Percentiles rank a stretch among this genome's conserved stretches.
Evolutionary conservation across 2,888 invertebrate species (phyloP).

Genomic region (Acanthoscelides obtectus): DNA sequence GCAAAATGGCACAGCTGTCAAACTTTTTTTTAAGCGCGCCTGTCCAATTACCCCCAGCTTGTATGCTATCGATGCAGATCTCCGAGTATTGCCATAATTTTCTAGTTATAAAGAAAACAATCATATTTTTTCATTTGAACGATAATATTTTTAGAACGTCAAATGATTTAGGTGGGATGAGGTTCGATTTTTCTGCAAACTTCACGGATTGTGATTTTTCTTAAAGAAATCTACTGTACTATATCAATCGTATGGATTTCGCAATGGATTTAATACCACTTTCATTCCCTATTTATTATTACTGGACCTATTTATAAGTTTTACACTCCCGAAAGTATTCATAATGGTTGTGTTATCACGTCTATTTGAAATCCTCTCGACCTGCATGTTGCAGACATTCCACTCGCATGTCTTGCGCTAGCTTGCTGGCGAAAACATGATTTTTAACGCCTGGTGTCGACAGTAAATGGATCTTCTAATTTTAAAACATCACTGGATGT

Average conservation of each 20-base stretch:
- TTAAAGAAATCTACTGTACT: no score
- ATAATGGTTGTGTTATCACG: not conserved
- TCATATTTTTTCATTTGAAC: no score
- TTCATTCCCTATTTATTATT: not conserved
- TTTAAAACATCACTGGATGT: not conserved
- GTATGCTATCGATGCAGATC: no score
- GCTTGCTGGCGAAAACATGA: not conserved
- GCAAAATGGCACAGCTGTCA: no score
- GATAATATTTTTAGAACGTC: no score
- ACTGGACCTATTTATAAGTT: not conserved
- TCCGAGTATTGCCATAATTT: no score
- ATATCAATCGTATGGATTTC: not conserved
- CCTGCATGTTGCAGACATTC: not conserved
- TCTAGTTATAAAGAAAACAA: no score
- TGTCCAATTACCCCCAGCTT: no score
- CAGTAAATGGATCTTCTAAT: not conserved
- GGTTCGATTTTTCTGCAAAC: no score
- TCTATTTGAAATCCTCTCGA: not conserved
- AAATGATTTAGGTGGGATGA: no score
- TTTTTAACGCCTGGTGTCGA: not conserved
- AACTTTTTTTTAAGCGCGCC: no score
- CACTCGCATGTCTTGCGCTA: not conserved
- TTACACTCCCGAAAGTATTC: not conserved
- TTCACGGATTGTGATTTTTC: no score
- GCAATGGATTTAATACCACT: not conserved